Base-by-base conservation (phyloP, 2,113 vertebrate genomes). In the Mastomys coucha region DNA sequence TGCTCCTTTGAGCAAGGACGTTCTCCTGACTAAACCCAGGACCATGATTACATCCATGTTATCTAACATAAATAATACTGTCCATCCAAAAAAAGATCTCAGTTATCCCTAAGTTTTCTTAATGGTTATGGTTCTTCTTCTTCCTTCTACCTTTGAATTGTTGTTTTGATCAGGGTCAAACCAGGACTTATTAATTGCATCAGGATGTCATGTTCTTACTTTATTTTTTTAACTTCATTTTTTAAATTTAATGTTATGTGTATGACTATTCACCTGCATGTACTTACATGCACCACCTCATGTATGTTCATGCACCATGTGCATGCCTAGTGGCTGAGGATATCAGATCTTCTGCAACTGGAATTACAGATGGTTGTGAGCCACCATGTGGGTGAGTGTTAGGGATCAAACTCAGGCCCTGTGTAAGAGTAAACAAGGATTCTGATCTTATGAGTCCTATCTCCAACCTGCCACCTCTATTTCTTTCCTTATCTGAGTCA, bases 131-230 rank as follows among this genome's bases (percentile, higher is more conserved):
- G 26, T 45, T 75, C 26, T 45, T 53, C 16, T 60, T 33, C n/a
- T n/a, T n/a, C n/a, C n/a, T n/a, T n/a, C n/a, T n/a, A n/a, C 67
- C 14, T 69, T 85, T 69, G 16, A 33, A 72, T 58, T 80, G 20
- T 10, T 93, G 11, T 89, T 77, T 88, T 42, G 10, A 75, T 86
- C 12, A 96, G 31, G 49, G 92, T 91, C 49, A 5, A 96, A n/a
- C 9, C 31, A 53, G 51, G 20, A 26, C 67, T 67, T 36, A 58
- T 28, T 2, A 5, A 42, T 78, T 81, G 16, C 33, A n/a, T 49
- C 26, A 49, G 24, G 33, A 31, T 85, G 5, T 17, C 17, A 26
- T 19, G 1, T 92, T 89, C 42, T 49, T 86, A 69, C 84, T 96
- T 95, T 82, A 19, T 11, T 42, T 53, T 78, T 42, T 65, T 42